These are phyloP conservation scores for Carapus acus DNA, from an alignment of 2,797 vertebrate species.

Conservation along the genomic window DNA sequence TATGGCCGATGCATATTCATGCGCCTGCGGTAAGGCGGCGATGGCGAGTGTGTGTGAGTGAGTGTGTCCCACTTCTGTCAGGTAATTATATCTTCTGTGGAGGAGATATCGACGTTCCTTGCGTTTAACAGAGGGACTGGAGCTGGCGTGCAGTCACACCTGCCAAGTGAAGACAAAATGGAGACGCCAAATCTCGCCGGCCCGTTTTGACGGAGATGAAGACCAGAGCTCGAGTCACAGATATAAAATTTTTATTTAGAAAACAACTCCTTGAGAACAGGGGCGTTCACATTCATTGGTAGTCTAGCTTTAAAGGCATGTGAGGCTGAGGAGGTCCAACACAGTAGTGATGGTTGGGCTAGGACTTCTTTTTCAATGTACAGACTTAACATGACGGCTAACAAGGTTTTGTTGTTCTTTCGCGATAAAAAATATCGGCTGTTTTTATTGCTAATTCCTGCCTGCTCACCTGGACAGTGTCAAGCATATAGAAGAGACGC, in stretches of 20 bases:
- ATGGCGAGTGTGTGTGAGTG: no score
- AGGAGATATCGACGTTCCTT: conserved; percentile 46
- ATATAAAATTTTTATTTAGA: conserved; percentile 67
- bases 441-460: conserved; percentile 61
- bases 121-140: conserved; percentile 27
- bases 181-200: conserved; percentile 9
- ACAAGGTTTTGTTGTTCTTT: conserved; percentile 39
- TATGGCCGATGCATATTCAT: conserved; percentile 12
- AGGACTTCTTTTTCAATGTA: conserved; percentile 40
- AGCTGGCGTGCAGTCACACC: conserved; percentile 28
- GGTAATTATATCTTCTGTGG: conserved; percentile 39
- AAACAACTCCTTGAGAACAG: conserved; percentile 65
- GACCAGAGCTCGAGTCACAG: conserved; percentile 38
- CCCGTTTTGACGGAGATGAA: conserved; percentile 27
- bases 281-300: conserved; percentile 75
- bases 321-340: conserved; percentile 32
- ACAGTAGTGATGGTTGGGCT: conserved; percentile 18
- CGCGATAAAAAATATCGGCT: conserved; percentile 60
- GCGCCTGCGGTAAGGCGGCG: background rate
- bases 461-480: conserved; percentile 59
- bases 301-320: conserved; percentile 68
- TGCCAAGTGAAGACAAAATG: conserved; percentile 31
- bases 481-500: conserved; percentile 53
- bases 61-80: conserved; percentile 63
- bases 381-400: conserved; percentile 35